A percentile compares a stretch with the other conserved stretches of the same genome.
Conservation (phyloP, 2,797 vertebrate genomes). For the Calcarius lapponicus region DNA sequence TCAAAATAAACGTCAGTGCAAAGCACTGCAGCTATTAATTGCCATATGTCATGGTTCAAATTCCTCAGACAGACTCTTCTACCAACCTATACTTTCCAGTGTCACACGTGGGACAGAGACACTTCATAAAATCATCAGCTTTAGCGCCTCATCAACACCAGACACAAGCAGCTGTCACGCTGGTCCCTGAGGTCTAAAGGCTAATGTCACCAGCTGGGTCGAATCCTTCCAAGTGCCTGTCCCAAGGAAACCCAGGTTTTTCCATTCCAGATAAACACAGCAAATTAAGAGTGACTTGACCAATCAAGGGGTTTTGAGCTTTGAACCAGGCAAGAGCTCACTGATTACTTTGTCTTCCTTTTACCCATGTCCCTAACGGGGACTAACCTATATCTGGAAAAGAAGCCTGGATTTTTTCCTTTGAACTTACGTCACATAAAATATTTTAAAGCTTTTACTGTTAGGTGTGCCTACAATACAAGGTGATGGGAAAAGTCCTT, state of each 20-base stretch:
- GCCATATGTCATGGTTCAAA: neutral
- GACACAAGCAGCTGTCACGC: neutral
- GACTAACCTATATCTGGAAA: neutral
- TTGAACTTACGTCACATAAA: neutral
- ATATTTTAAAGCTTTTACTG: neutral
- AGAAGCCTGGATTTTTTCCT: neutral
- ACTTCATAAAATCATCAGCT: neutral
- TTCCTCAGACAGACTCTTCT: neutral
- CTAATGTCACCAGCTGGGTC: neutral
- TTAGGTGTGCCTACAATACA: neutral
- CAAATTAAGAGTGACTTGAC: constrained; percentile 37
- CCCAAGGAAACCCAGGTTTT: neutral
- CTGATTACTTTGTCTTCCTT: neutral
- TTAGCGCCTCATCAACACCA: neutral
- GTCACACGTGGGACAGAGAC: neutral
- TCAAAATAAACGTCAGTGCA: neutral
- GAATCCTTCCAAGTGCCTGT: neutral
- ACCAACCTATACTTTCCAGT: neutral
- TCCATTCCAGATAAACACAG: neutral
- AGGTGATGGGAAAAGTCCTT: neutral
- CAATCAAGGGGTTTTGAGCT: neutral
- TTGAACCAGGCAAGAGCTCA: neutral
- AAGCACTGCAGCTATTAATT: neutral
- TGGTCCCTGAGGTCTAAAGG: neutral
- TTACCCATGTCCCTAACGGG: neutral